Base-by-base conservation (phyloP, 2,888 invertebrate species). In the Mesodorylaimus sp. region DNA sequence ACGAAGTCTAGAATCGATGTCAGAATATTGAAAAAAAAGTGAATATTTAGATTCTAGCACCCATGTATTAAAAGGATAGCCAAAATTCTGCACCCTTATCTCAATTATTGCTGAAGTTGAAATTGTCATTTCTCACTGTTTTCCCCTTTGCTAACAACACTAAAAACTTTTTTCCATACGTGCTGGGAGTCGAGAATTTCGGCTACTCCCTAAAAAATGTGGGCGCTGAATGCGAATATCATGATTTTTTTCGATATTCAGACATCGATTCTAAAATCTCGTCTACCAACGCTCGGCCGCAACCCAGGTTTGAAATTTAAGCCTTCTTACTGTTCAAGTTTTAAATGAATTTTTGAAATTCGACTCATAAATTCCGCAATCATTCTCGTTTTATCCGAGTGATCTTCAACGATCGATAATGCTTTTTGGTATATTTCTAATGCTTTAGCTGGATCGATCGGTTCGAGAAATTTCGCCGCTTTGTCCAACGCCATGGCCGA, bases 211-310 rank as follows among this genome's bases (percentile, higher is more conserved):
- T 57, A 68, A 87, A 88, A 88, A 65, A 95, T 95, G 75, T 85
- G n/a, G n/a, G n/a, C n/a, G n/a, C n/a, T n/a, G n/a, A n/a, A n/a
- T n/a, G n/a, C n/a, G n/a, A n/a, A n/a, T 83, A 52, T 76, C 79
- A 66, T 86, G 91, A n/a, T 66, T 87, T 87, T 62, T 85, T 83
- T 1, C 88, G n/a, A n/a, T n/a, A n/a, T n/a, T n/a, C n/a, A n/a
- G n/a, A n/a, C n/a, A n/a, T n/a, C n/a, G n/a, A n/a, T 87, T 32
- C 95, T 93, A 28, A 81, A 78, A 65, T 93, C 93, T 64, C 78
- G 83, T 68, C 97, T 93, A 0, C 93, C 87, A 64, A 80, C 83
- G 89, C 95, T 93, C 66, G 91, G 89, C 25, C 72, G 60, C 16
- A 93, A 66, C 0, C 82, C 79, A 13, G 87, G 87, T 73, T 93